Evolutionary conservation across 1,140 invertebrate species (phyloP), one percentile per base, ranked within the genome.

Genomic region (Drosophila pectinifera): DNA sequence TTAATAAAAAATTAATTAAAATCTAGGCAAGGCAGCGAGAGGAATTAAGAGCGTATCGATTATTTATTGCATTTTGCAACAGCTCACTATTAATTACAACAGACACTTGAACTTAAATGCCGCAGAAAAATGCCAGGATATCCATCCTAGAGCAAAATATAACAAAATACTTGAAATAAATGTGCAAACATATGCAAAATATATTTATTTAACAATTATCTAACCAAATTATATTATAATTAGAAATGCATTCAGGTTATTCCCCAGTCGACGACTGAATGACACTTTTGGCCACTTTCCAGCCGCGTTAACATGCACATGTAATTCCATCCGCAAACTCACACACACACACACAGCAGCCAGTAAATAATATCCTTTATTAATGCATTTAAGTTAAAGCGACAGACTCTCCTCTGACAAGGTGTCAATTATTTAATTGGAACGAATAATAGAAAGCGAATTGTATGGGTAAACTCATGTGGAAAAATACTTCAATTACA

Each of bases 1-100:
- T 86, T 75, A 65, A 86, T 86, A 88, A 86, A 88, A 88, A 88
- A 88, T 88, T 88, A 88, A 86, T 86, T 86, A 86, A 86, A 86
- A 69, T 79, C 57, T 64, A 81, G 68, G 65, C 84, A 85, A 74
- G 64, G 63, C 78, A 65, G 28, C 46, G 18, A 24, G 51, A 20
- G n/a, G 18, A 7, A 31, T 68, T 46, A 39, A 46, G 49, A 20
- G 42, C n/a, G 67, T 69, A 70, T 70, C 26, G 68, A 70, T 70
- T 70, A 46, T 56, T 57, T 70, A 57, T 48, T 70, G 68, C 51
- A 57, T 20, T 70, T 70, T 18, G 39, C 64, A 68, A 55, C 41
- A 31, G 49, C 63, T 31, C 2, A 41, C 49, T 57, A 70, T 70
- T 70, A 70, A 70, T 70, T 70, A 43, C 51, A 57, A 18, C 41